These are phyloP conservation scores for Cyrtonyx montezumae DNA, from an alignment of 2,113 vertebrate species.

Conservation along the genomic window DNA sequence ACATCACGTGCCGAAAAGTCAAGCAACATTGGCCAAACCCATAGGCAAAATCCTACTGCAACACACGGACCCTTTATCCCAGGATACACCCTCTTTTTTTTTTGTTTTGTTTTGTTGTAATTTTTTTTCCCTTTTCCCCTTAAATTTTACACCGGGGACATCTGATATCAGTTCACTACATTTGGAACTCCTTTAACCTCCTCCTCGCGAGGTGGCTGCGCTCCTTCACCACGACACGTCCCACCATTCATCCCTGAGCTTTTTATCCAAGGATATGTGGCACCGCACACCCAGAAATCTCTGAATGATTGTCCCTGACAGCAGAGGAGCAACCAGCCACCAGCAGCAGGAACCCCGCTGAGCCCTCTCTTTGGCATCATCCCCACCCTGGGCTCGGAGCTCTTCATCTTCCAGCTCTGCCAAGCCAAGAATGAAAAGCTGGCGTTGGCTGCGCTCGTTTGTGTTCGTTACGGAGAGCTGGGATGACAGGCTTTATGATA, in stretches of 20 bases:
- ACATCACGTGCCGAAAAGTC: not conserved
- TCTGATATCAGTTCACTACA: fast-evolving
- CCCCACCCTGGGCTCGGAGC: not conserved
- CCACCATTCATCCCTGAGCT: not conserved
- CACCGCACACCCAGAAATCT: not conserved
- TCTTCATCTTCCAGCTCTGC: not conserved
- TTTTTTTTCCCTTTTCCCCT: fast-evolving
- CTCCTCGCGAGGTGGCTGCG: fast-evolving
- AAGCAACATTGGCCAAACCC: not conserved
- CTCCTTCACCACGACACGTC: fast-evolving
- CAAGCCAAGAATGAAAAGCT: not conserved
- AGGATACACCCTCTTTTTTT: not conserved
- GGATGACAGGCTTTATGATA: not conserved
- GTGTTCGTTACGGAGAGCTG: not conserved
- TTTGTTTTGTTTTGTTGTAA: too few relatives aligned
- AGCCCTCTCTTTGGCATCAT: not conserved
- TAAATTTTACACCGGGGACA: not conserved
- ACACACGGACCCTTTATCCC: not conserved
- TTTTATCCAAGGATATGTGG: too few relatives aligned
- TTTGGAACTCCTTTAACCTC: not conserved
- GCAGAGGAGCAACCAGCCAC: not conserved
- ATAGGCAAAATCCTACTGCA: not conserved
- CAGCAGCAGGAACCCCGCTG: not conserved
- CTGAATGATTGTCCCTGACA: fast-evolving
- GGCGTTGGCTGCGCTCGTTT: not conserved